Evolutionary conservation across 1,140 invertebrate species (phyloP).

Genomic region (Aradophagus sp.): DNA sequence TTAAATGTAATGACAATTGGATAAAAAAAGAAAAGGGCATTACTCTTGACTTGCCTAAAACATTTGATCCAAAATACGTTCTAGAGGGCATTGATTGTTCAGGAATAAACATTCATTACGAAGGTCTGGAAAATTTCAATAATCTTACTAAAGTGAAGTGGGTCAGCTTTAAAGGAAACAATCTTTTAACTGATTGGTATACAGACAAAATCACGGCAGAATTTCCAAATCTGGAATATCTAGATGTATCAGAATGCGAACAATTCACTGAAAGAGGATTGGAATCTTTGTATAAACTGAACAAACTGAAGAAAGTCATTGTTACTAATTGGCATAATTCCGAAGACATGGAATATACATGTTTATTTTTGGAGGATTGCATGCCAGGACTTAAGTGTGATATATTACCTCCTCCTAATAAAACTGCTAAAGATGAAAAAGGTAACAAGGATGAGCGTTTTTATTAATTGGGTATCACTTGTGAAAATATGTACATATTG

Average conservation of each 20-base stretch:
- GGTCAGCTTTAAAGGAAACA: conserved; percentile 79
- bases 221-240: conserved; percentile 79
- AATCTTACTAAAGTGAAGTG: conserved; percentile 78
- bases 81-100: conserved; percentile 83
- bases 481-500: background rate
- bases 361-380: conserved; percentile 77
- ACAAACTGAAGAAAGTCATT: conserved; percentile 76
- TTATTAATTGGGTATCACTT: too few species aligned
- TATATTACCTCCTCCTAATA: conserved; percentile 44
- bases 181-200: conserved; percentile 85
- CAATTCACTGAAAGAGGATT: conserved; percentile 80
- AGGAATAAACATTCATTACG: conserved; percentile 79
- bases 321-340: conserved; percentile 67
- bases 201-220: conserved; percentile 79
- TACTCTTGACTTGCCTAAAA: conserved; percentile 76
- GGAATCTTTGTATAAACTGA: conserved; percentile 78
- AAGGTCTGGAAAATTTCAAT: conserved; percentile 82
- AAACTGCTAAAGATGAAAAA: conserved; percentile 5
- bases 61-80: conserved; percentile 74
- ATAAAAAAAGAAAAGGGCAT: conserved; percentile 74
- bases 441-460: background rate
- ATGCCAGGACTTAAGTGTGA: conserved; percentile 60
- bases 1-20: conserved; percentile 77
- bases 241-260: conserved; percentile 83
- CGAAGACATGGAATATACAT: conserved; percentile 76